A percentile compares a stretch with the other conserved stretches of the same genome.
Conservation (phyloP, 1,140 invertebrate genomes). For the Formica exsecta region DNA sequence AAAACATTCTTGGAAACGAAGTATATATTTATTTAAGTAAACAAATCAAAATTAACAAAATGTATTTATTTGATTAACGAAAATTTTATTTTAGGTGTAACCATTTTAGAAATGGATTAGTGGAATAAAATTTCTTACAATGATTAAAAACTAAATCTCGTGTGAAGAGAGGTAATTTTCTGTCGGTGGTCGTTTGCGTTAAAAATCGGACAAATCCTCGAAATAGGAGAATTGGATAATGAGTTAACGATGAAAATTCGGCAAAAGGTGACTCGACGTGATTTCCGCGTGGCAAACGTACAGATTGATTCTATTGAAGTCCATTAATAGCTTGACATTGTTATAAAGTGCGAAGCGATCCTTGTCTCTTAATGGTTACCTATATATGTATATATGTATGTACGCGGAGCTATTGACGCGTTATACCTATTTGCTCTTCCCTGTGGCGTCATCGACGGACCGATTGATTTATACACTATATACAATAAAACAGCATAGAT, state of each 20-base stretch:
- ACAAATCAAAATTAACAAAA: too few species aligned
- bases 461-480: constrained; percentile 43
- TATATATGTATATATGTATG: constrained; percentile 25
- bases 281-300: constrained; percentile 19
- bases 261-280: constrained; percentile 1
- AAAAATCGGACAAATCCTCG: neutral
- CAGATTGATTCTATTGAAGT: constrained; percentile 67
- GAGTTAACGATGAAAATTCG: constrained; percentile 18
- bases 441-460: neutral
- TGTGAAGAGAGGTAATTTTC: neutral
- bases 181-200: neutral
- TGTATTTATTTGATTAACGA: too few species aligned
- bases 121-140: neutral
- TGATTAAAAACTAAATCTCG: neutral
- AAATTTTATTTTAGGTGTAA: too few species aligned
- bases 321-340: constrained; percentile 71
- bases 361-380: constrained; percentile 65
- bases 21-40: too few species aligned
- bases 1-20: too few species aligned
- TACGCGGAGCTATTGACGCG: constrained; percentile 32
- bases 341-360: constrained; percentile 70
- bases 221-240: neutral
- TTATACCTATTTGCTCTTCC: constrained; percentile 39
- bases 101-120: neutral
- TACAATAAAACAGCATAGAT: neutral